Conservation (phyloP, 2,888 invertebrate species). For the Selenia dentaria region DNA sequence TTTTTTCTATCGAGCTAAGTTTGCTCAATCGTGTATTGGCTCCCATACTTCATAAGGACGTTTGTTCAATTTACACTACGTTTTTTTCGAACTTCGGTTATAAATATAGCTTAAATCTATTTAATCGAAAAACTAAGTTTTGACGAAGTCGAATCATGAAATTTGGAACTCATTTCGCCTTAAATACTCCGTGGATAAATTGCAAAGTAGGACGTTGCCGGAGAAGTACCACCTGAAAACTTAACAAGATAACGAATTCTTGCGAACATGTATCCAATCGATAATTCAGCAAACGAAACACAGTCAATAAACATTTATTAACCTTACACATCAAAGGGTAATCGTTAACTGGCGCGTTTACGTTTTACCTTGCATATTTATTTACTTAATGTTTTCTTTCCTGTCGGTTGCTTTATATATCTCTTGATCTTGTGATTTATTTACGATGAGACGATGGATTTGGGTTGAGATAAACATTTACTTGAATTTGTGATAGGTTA, state of each 20-base stretch:
- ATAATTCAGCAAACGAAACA: slow-evolving; percentile 20
- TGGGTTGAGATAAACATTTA: slow-evolving; percentile 7
- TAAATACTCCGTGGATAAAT: too few relatives aligned
- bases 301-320: slow-evolving; percentile 42
- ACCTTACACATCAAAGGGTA: slow-evolving; percentile 51
- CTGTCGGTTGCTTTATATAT: slow-evolving; percentile 38
- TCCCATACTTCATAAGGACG: too few relatives aligned
- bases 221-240: too few relatives aligned
- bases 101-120: too few relatives aligned
- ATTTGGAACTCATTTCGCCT: too few relatives aligned
- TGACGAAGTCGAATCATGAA: too few relatives aligned
- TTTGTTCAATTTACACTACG: too few relatives aligned
- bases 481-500: neutral
- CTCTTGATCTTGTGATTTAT: slow-evolving; percentile 49
- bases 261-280: neutral
- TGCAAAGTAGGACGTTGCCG: too few relatives aligned
- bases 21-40: too few relatives aligned
- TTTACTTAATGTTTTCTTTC: slow-evolving; percentile 39
- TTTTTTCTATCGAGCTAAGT: too few relatives aligned
- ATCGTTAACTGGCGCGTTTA: slow-evolving; percentile 29
- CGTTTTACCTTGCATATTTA: slow-evolving; percentile 36
- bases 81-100: too few relatives aligned
- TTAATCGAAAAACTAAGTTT: too few relatives aligned
- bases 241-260: slow-evolving; percentile 3
- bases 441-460: slow-evolving; percentile 28